Percentiles rank a stretch among this genome's conserved stretches.
phyloP scores from a whole-genome alignment of 1,140 invertebrate species.

The Bactericera cockerelli region DNA sequence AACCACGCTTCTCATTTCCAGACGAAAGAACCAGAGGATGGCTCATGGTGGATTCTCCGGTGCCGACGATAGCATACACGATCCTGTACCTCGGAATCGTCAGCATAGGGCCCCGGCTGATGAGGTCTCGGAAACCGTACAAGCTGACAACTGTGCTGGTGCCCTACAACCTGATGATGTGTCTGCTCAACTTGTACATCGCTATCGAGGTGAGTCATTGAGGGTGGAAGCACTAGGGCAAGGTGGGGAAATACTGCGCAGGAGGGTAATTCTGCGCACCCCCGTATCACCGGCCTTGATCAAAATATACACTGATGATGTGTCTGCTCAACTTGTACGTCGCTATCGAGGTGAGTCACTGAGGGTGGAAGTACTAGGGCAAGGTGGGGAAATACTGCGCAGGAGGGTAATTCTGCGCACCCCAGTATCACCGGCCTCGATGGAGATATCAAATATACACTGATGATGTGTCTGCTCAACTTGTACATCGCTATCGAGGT shows the following conservation, averaged over 20 bases:
- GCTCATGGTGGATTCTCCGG: slow-evolving; percentile 69
- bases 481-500: slow-evolving; percentile 1
- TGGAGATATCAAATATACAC: too few species aligned
- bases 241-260: too few species aligned
- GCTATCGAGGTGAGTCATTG: not conserved
- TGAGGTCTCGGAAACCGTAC: slow-evolving; percentile 65
- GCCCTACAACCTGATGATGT: slow-evolving; percentile 74
- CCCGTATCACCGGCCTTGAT: too few species aligned
- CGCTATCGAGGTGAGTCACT: too few species aligned
- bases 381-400: too few species aligned
- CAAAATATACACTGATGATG: too few species aligned
- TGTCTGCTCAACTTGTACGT: too few species aligned
- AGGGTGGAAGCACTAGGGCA: too few species aligned
- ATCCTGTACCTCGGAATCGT: slow-evolving; percentile 64
- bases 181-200: slow-evolving; percentile 24
- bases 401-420: too few species aligned
- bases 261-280: too few species aligned
- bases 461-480: slow-evolving; percentile 46
- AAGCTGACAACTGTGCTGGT: slow-evolving; percentile 61
- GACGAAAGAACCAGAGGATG: slow-evolving; percentile 70
- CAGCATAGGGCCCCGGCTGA: slow-evolving; percentile 61
- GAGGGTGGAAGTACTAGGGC: too few species aligned
- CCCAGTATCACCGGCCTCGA: too few species aligned
- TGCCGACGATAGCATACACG: slow-evolving; percentile 58
- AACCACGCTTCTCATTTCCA: slow-evolving; percentile 32